Evolutionary conservation across 2,797 vertebrate species (phyloP).

Genomic region (Enteromius paludinosus): DNA sequence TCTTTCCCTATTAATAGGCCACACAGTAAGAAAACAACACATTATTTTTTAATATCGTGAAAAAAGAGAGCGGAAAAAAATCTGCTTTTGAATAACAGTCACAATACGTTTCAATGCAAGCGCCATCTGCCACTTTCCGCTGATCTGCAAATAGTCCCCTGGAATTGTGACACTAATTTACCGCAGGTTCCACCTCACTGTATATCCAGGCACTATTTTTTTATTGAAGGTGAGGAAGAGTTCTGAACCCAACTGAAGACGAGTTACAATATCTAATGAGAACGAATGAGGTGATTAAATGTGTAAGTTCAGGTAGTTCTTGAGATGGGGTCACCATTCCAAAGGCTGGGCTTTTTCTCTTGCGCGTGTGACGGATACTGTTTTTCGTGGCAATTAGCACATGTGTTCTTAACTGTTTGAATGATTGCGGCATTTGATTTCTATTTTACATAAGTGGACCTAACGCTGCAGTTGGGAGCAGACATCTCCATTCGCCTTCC

Average conservation of each 20-base stretch:
- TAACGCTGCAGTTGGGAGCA: conserved; percentile 58
- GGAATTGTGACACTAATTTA: conserved; percentile 49
- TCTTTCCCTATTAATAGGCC: conserved; percentile 71
- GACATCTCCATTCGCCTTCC: conserved; percentile 62
- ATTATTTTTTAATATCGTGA: conserved; percentile 79
- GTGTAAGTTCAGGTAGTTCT: conserved; percentile 52
- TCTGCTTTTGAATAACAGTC: conserved; percentile 52
- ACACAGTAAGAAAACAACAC: conserved; percentile 71
- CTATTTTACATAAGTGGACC: conserved; percentile 60
- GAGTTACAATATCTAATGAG: conserved; percentile 44
- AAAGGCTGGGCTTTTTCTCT: background rate
- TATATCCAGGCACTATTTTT: conserved; percentile 27
- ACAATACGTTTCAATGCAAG: conserved; percentile 40
- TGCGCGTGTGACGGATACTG: background rate
- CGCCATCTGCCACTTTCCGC: conserved; percentile 44
- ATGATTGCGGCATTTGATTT: conserved; percentile 63
- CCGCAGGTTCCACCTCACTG: conserved; percentile 19
- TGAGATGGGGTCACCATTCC: conserved; percentile 55
- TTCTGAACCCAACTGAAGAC: conserved; percentile 41
- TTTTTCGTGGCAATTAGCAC: conserved; percentile 25
- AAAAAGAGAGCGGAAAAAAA: conserved; percentile 52
- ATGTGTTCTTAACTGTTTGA: conserved; percentile 42
- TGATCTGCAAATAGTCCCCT: conserved; percentile 49
- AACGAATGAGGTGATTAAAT: conserved; percentile 56
- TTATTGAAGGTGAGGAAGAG: conserved; percentile 55